Base-by-base conservation (phyloP, 2,113 vertebrate genomes). In the Synodontis membranacea region DNA sequence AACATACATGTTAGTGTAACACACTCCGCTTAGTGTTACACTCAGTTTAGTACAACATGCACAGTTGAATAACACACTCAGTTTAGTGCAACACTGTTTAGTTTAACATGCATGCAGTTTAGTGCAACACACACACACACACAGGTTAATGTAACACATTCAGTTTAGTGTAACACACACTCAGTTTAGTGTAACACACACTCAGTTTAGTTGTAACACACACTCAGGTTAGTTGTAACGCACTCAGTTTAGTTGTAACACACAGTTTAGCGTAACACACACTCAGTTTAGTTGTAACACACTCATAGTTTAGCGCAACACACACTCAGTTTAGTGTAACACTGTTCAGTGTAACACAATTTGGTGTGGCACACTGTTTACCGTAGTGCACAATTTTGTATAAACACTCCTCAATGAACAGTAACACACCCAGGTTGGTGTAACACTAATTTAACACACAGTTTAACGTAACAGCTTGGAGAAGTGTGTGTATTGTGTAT, bases 401-500 rank as follows among this genome's bases (percentile, higher is more conserved):
- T 28, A 44, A 44, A n/a, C n/a, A n/a, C n/a, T n/a, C n/a, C n/a
- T n/a, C n/a, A n/a, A n/a, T n/a, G n/a, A n/a, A n/a, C n/a, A n/a
- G 39, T 74, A 44, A 25, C 11, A 12, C 39, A 25, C 72, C 48
- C 72, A 75, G 72, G 23, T 75, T 25, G 68, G 37, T 72, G 68
- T 72, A 72, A 72, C 66, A 39, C 23, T 50, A 17, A 50, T 31
- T 74, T 44, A 74, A 34, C 50, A 37, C 48, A 11, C 42, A n/a
- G 23, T 46, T 46, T 75, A 58, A 25, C 14, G 39, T 52, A 52
- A 78, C 75, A 50, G 15, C 75, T 52, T 78, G n/a, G 34, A n/a
- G 19, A 78, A 52, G 15, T 78, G 75, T 78, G 74, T 78, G 28
- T 76, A 52, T 52, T 11, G 74, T 78, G 44, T 78, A 31, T 78